Conservation (phyloP, 2,113 vertebrate species). For the Zosterops pallidus region DNA sequence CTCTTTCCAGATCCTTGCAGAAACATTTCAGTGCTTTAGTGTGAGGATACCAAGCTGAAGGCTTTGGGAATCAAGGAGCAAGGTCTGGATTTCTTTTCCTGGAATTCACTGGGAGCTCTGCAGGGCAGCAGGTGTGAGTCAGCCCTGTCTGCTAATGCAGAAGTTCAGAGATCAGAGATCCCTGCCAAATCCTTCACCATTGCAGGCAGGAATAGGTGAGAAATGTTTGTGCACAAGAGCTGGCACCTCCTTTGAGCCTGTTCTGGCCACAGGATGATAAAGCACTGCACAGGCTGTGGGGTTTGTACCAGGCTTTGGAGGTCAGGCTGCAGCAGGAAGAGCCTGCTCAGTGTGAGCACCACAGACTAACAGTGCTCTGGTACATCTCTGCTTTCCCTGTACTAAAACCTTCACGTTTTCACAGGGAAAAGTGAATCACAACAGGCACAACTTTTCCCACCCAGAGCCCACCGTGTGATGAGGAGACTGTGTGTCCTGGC, state of each 20-base stretch:
- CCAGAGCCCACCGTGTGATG: rapidly evolving
- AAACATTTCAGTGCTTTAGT: not conserved
- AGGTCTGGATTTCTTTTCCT: not conserved
- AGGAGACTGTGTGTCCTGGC: rapidly evolving
- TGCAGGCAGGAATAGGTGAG: not conserved
- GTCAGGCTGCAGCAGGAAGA: not conserved
- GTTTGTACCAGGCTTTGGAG: not conserved
- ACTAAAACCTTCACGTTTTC: not conserved
- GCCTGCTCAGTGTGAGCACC: not conserved
- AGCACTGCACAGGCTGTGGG: not conserved
- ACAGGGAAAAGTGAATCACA: not conserved
- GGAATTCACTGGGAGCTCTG: not conserved
- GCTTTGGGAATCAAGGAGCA: not conserved
- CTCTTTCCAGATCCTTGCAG: not conserved
- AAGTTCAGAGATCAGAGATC: not conserved
- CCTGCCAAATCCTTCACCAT: not conserved
- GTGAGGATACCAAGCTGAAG: not conserved
- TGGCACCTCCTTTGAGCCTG: not conserved
- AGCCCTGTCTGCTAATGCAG: not conserved
- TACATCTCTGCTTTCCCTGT: not conserved
- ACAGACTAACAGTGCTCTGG: rapidly evolving
- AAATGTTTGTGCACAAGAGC: not conserved
- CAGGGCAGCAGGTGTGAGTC: not conserved
- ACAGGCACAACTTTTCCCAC: not conserved
- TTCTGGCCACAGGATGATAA: not conserved